Evolutionary conservation across 2,888 invertebrate species (phyloP).

Genomic region (Eupithecia pulchellata): DNA sequence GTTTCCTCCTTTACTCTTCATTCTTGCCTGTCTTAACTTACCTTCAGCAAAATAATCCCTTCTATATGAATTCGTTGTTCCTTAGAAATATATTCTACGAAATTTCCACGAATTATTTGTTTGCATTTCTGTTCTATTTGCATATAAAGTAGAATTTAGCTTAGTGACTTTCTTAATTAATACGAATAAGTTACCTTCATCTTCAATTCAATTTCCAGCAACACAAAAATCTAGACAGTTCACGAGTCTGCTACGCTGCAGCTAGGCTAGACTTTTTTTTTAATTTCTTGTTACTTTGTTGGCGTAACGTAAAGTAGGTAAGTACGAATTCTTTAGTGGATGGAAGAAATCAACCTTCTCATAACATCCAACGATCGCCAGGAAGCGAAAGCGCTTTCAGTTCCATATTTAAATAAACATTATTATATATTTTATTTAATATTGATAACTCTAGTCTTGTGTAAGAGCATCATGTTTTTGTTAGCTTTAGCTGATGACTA

Average conservation of each 20-base stretch:
- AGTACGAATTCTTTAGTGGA: too few relatives aligned
- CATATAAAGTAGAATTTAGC: background rate
- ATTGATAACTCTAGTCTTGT: background rate
- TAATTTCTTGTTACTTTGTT: too few relatives aligned
- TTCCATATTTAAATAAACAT: background rate
- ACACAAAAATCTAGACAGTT: background rate
- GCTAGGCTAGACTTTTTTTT: background rate
- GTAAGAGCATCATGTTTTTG: background rate
- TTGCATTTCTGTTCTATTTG: background rate
- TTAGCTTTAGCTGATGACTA: too few relatives aligned
- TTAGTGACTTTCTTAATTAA: too few relatives aligned
- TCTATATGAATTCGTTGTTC: background rate
- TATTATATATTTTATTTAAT: background rate
- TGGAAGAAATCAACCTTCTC: too few relatives aligned
- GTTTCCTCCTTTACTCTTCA: too few relatives aligned
- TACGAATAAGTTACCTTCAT: background rate
- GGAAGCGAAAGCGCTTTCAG: background rate
- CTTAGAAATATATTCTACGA: background rate
- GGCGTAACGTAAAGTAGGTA: too few relatives aligned
- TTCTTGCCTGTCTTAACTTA: too few relatives aligned
- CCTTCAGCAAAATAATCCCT: too few relatives aligned
- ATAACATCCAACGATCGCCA: too few relatives aligned
- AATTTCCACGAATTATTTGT: background rate
- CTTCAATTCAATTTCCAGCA: background rate
- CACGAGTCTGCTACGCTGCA: too few relatives aligned